These are phyloP conservation scores for Cheilosia vulpina DNA, from an alignment of 2,888 invertebrate genomes.

Conservation along the genomic window DNA sequence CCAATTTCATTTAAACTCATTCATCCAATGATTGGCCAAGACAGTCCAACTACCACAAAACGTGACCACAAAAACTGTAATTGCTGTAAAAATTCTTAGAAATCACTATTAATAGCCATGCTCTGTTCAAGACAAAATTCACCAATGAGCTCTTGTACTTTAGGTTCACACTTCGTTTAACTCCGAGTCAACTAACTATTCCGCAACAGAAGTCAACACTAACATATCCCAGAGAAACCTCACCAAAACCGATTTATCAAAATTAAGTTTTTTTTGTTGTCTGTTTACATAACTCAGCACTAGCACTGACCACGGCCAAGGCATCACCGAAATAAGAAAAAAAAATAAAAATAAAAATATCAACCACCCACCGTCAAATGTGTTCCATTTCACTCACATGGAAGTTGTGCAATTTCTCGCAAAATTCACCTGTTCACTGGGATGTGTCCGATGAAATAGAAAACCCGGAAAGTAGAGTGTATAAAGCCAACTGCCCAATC, in stretches of 20 bases:
- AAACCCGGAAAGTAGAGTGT: conserved; percentile 47
- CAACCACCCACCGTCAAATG: conserved; percentile 40
- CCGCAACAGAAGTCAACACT: conserved; percentile 35
- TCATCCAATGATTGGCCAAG: conserved; percentile 1
- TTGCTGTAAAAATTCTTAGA: background rate
- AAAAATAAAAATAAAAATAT: background rate
- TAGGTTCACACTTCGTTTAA: conserved; percentile 52
- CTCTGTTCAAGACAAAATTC: background rate
- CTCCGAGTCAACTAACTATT: conserved; percentile 9
- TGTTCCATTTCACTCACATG: conserved; percentile 40
- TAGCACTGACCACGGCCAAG: conserved; percentile 81
- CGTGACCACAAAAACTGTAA: conserved; percentile 22
- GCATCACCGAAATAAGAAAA: conserved; percentile 53
- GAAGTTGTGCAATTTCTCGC: conserved; percentile 66
- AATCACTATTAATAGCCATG: conserved; percentile 13
- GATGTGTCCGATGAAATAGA: conserved; percentile 41
- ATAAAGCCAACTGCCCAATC: conserved; percentile 60
- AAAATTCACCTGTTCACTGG: conserved; percentile 66
- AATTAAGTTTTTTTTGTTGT: background rate
- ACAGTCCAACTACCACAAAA: conserved; percentile 9
- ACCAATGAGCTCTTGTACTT: conserved; percentile 10
- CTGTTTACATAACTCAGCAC: conserved; percentile 47
- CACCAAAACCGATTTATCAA: conserved; percentile 20
- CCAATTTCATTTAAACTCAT: background rate
- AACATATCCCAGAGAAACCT: conserved; percentile 15